Percentiles rank a stretch among this genome's conserved stretches.
Conservation (phyloP, 2,797 vertebrate species). For the Dendrocincla tyrannina region DNA sequence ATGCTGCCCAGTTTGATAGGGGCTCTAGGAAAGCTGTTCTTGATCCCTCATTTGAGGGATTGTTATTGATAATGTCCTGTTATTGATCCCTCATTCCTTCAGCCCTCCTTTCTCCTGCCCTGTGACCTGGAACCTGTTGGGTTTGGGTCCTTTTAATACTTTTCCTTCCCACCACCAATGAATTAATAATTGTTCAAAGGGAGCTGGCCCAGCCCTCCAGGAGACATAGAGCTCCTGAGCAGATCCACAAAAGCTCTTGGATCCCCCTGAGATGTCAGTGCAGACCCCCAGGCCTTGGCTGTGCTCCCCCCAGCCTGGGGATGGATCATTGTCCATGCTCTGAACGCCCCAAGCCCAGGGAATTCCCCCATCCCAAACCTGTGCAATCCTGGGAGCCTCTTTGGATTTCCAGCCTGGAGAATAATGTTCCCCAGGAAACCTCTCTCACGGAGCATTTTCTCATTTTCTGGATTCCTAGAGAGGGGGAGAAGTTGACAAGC, state of each 20-base stretch:
- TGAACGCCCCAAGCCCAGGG: background rate
- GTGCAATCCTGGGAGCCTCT: background rate
- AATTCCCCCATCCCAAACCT: background rate
- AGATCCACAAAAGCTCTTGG: background rate
- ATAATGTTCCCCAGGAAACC: background rate
- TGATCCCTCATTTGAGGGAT: background rate
- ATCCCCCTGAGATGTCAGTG: accelerated
- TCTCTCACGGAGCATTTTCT: background rate
- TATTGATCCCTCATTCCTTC: background rate
- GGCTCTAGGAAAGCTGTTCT: background rate
- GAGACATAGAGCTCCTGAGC: background rate
- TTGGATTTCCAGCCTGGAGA: background rate
- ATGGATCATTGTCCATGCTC: accelerated
- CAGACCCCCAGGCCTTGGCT: background rate
- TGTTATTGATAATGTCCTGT: no score
- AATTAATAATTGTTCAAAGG: background rate
- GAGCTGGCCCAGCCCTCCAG: background rate
- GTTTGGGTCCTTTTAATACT: background rate
- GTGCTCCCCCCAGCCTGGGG: background rate
- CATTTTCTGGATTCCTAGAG: slow-evolving; percentile 26
- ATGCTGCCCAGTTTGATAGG: accelerated
- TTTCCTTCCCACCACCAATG: background rate
- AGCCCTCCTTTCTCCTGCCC: background rate
- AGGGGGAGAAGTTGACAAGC: slow-evolving; percentile 29
- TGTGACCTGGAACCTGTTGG: background rate